Conservation (phyloP, 2,113 vertebrate genomes). For the Hippopotamus amphibius region DNA sequence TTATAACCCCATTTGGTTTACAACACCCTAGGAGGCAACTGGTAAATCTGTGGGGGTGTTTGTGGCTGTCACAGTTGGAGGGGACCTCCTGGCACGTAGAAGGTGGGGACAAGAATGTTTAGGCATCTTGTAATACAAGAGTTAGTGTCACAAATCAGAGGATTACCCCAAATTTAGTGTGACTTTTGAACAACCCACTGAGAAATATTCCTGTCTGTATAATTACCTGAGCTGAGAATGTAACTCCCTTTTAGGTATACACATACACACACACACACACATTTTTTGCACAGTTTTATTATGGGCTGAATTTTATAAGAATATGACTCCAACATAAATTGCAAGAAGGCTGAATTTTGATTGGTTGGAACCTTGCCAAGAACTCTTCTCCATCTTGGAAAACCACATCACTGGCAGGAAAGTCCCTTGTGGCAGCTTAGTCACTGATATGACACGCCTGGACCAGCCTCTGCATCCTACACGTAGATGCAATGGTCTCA, state of each 20-base stretch:
- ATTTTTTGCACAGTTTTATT: neutral
- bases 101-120: neutral
- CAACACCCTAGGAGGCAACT: neutral
- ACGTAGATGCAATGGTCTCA: rapidly evolving
- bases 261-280: neutral
- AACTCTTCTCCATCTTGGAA: slow-evolving; percentile 37
- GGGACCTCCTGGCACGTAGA: no score
- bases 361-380: neutral
- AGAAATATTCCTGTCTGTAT: neutral
- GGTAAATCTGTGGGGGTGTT: neutral
- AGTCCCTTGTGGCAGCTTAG: neutral
- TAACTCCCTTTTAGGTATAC: neutral
- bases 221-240: neutral
- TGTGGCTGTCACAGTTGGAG: neutral
- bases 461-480: neutral
- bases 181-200: neutral
- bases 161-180: neutral
- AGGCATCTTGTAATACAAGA: neutral
- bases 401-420: neutral
- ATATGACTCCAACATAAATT: neutral
- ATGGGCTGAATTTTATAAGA: neutral
- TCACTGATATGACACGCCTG: neutral
- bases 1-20: neutral
- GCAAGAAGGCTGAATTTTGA: neutral
- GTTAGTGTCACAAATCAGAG: neutral